Base-by-base conservation (phyloP, 2,113 vertebrate species). In the Nansenia antarctica region DNA sequence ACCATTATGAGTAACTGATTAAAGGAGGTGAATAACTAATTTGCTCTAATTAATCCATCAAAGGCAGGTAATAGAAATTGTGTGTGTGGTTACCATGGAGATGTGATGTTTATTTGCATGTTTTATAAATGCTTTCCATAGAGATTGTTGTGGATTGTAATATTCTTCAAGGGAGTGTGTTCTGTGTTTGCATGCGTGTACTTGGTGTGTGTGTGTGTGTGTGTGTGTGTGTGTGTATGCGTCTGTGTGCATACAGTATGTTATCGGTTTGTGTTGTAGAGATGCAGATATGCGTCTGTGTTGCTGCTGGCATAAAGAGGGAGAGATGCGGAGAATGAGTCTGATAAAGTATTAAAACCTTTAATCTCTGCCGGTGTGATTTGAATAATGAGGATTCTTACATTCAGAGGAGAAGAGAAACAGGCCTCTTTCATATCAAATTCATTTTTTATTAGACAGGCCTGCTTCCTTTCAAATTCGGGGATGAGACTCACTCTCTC, bases 321-420 rank as follows among this genome's bases (percentile, higher is more conserved):
- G 12, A 26, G 27, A 2, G 54, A 29, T 1, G 9, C 8, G 22
- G 2, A 0, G 24, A 5, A 12, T 26, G 52, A 18, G 54, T 29
- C 24, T 67, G 31, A 34, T 66, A 42, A 65, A 66, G 72, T 67
- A 63, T 69, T 69, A 73, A 77, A 73, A 31, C 62, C 66, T 79
- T 79, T 75, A 37, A 54, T 63, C 34, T 20, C 27, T 31, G 20
- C 47, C 53, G 49, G 45, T 57, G 15, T n/a, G n/a, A n/a, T 74
- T 79, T 70, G 27, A 74, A 74, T 74, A 79, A 79, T 78, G 62
- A 55, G 57, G 67, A 62, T 63, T 37, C 61, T 67, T 67, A 67
- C 74, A 62, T 71, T 79, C 70, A 61, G 61, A 69, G 27, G 61
- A 72, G 27, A 18, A 42, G 31, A 30, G 27, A 26, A 32, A 29